Conservation (phyloP, 2,797 vertebrate species). For the Octomys mimax region DNA sequence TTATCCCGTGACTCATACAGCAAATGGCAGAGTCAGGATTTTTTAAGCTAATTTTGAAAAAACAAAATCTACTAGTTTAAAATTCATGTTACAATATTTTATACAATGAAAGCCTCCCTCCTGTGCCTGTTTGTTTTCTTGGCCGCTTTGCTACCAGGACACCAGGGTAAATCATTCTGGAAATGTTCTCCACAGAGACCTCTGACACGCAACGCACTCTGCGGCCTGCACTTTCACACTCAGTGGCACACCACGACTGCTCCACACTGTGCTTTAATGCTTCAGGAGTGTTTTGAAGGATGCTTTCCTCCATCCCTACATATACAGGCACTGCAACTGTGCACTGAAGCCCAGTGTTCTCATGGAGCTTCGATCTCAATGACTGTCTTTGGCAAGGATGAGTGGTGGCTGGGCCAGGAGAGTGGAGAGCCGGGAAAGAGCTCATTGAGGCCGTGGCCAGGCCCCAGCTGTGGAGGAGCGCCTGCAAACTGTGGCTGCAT, state of each 20-base stretch:
- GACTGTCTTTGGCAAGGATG: background rate
- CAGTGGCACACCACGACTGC: no score
- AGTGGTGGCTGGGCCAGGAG: background rate
- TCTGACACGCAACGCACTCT: background rate
- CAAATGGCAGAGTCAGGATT: background rate
- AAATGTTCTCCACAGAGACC: background rate
- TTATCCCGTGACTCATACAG: background rate
- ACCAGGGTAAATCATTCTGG: background rate
- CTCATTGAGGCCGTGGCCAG: background rate
- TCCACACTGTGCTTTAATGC: background rate
- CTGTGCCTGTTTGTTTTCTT: background rate
- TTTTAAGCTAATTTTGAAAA: slow-evolving; percentile 9
- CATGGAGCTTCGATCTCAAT: background rate
- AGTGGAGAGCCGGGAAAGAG: background rate
- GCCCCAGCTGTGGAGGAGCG: no score
- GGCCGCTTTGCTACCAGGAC: background rate
- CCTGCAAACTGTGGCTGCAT: background rate
- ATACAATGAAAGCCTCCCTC: background rate
- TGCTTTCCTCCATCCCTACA: background rate
- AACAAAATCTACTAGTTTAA: background rate
- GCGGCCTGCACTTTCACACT: background rate
- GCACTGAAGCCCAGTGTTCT: background rate
- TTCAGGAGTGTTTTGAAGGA: background rate
- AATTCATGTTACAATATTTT: background rate
- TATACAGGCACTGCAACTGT: background rate